A percentile compares a stretch with the other conserved stretches of the same genome.
Evolutionary conservation across 2,113 vertebrate species (phyloP).

Genomic region (Megalops atlanticus): DNA sequence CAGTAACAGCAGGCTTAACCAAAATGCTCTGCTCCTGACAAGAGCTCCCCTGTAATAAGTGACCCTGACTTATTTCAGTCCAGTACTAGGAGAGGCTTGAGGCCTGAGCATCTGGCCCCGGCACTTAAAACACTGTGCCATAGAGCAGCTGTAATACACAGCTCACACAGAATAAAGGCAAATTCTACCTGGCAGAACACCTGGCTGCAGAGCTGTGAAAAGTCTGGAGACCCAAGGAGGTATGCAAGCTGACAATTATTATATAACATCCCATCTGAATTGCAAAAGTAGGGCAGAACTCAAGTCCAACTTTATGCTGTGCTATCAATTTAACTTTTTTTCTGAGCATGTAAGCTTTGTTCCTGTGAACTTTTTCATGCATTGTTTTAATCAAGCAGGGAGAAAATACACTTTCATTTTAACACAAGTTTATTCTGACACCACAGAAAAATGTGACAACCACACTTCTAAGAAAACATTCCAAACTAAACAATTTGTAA

Average conservation of each 20-base stretch:
- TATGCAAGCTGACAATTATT: not conserved
- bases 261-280: not conserved
- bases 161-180: not conserved
- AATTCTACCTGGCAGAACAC: not conserved
- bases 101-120: conserved; percentile 1
- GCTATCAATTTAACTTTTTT: not conserved
- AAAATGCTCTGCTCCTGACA: not conserved
- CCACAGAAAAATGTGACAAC: conserved; percentile 58
- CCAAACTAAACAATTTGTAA: conserved; percentile 62
- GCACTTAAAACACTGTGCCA: not conserved
- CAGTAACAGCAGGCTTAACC: not conserved
- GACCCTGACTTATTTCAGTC: not conserved
- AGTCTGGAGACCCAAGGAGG: not conserved
- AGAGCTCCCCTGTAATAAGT: not conserved
- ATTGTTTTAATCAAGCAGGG: not conserved
- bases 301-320: not conserved
- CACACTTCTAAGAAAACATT: conserved; percentile 66
- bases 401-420: not conserved
- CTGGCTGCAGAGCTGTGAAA: not conserved
- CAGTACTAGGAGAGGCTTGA: not conserved
- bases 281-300: not conserved
- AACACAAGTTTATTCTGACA: conserved; percentile 60
- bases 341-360: not conserved
- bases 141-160: too few relatives aligned
- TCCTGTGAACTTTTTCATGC: not conserved